phyloP scores from a whole-genome alignment of 2,797 vertebrate genomes.

The Cirrhinus mrigala region DNA sequence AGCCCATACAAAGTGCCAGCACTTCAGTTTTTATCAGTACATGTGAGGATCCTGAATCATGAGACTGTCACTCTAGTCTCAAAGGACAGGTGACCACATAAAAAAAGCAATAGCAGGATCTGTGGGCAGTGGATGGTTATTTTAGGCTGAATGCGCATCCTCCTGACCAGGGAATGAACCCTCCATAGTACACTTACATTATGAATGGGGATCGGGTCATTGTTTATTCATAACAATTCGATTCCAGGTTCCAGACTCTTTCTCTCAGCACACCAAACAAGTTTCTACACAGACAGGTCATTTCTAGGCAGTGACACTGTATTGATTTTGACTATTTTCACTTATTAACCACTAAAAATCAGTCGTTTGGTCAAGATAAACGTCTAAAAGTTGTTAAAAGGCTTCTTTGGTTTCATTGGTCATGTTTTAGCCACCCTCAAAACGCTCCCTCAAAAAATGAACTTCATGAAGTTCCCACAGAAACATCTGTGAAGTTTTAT shows the following conservation, averaged over 20 bases:
- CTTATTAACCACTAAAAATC: background rate
- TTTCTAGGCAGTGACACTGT: background rate
- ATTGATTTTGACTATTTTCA: background rate
- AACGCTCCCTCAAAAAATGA: background rate
- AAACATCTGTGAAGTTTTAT: background rate
- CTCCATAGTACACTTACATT: conserved; percentile 35
- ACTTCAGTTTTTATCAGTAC: background rate
- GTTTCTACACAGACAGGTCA: background rate
- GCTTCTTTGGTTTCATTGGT: background rate
- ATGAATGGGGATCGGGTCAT: conserved; percentile 49
- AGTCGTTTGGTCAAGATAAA: background rate
- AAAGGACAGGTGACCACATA: background rate
- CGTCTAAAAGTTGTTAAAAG: background rate
- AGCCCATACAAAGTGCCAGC: background rate
- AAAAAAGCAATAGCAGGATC: background rate
- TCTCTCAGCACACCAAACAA: background rate
- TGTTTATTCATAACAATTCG: conserved; percentile 54
- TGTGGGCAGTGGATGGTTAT: background rate
- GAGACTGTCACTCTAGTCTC: background rate
- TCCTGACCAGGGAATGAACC: conserved; percentile 55
- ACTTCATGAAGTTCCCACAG: background rate
- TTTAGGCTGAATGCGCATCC: conserved; percentile 18
- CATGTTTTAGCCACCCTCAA: background rate
- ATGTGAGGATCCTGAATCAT: background rate
- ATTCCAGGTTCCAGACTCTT: background rate